Evolutionary conservation across 2,888 invertebrate species (phyloP).

Genomic region (Drosophila pullipes): DNA sequence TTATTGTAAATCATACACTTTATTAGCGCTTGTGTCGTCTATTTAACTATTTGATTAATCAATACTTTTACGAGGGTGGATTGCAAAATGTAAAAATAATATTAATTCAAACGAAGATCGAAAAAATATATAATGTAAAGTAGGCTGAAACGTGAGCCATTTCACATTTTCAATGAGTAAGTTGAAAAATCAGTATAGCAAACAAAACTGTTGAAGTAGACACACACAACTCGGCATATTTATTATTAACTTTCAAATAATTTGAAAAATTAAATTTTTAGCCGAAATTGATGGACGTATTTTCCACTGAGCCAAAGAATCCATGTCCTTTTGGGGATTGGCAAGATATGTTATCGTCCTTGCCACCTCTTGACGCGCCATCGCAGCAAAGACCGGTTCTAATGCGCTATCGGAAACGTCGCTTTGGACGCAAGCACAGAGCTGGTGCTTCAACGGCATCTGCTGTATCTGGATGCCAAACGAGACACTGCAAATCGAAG

Average conservation of each 20-base stretch:
- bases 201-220: no score
- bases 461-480: neutral
- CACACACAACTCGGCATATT: neutral
- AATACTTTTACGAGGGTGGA: neutral
- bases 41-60: neutral
- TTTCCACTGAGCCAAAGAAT: neutral
- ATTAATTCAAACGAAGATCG: neutral
- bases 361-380: neutral
- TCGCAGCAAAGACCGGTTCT: neutral
- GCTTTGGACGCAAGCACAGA: neutral
- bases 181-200: neutral
- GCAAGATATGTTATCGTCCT: neutral
- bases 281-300: neutral
- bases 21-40: neutral
- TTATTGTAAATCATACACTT: conserved; percentile 11
- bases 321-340: neutral
- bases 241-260: neutral
- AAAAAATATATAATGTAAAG: neutral
- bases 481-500: accelerated
- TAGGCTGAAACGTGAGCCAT: conserved; percentile 1
- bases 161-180: no score
- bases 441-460: neutral
- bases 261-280: neutral
- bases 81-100: neutral
- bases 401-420: conserved; percentile 11